phyloP scores from a whole-genome alignment of 2,888 invertebrate genomes.

The Latheticus oryzae region DNA sequence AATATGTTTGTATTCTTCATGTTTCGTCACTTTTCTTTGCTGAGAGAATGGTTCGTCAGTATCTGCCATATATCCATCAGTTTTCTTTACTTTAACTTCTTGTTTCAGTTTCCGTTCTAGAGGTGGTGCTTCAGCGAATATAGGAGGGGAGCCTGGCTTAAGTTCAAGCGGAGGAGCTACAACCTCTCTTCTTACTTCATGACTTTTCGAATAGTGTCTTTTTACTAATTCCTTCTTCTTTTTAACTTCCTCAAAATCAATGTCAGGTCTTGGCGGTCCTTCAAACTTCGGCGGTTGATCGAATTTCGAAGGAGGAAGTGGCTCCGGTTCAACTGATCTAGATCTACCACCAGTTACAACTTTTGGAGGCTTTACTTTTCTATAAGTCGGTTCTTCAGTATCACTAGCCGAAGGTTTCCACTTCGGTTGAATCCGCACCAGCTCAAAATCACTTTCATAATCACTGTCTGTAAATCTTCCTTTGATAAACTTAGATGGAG shows the following conservation, averaged over 20 bases:
- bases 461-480: conserved; percentile 73
- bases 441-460: conserved; percentile 75
- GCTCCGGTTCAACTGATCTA: conserved; percentile 70
- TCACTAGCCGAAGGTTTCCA: conserved; percentile 76
- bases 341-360: conserved; percentile 66
- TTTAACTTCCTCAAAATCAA: conserved; percentile 58
- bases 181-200: conserved; percentile 52
- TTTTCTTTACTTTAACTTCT: conserved; percentile 69
- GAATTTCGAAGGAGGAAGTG: conserved; percentile 69
- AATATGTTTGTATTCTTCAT: conserved; percentile 59
- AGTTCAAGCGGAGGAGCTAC: conserved; percentile 57
- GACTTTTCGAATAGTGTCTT: conserved; percentile 55
- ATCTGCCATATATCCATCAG: conserved; percentile 77
- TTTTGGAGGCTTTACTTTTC: conserved; percentile 69
- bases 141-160: conserved; percentile 64
- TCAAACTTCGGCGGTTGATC: conserved; percentile 67
- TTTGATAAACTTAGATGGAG: conserved; percentile 71
- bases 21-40: conserved; percentile 52
- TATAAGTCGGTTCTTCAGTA: conserved; percentile 71
- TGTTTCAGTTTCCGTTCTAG: conserved; percentile 60
- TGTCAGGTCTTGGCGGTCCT: conserved; percentile 62
- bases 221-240: conserved; percentile 55
- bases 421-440: conserved; percentile 65
- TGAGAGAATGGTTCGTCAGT: conserved; percentile 72
- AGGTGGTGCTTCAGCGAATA: conserved; percentile 55